phyloP scores from a whole-genome alignment of 2,888 invertebrate species.

The Papilio gigon region DNA sequence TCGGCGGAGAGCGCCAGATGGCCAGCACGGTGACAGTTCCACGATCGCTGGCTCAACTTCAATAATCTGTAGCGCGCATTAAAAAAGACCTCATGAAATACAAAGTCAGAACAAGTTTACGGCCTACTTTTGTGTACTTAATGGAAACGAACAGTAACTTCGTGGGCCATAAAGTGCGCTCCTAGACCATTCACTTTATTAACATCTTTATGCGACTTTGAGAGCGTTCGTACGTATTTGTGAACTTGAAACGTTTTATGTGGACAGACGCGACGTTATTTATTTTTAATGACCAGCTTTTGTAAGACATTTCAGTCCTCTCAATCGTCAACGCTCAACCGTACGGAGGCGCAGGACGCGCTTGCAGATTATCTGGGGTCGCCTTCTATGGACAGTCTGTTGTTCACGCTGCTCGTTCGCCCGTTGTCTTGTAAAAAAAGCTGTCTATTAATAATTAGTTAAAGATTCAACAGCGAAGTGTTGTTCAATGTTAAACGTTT shows the following conservation, averaged over 20 bases:
- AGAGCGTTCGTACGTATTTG: conserved; percentile 14
- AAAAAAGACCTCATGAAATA: conserved; percentile 7
- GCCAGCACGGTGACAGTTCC: too few species aligned
- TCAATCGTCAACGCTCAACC: too few species aligned
- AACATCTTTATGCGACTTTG: conserved; percentile 15
- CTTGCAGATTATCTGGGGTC: too few species aligned
- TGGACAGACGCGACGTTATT: conserved; percentile 17
- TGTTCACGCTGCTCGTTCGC: too few species aligned
- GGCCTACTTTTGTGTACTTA: conserved; percentile 25
- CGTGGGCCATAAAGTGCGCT: conserved; percentile 24
- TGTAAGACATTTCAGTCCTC: background rate
- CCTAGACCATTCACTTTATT: conserved; percentile 7
- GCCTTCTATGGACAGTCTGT: too few species aligned
- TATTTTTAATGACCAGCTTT: conserved; percentile 12
- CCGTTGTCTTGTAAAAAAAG: too few species aligned
- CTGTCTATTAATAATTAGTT: too few species aligned
- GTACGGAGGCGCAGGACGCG: too few species aligned
- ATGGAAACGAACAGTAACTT: conserved; percentile 31
- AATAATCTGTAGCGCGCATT: background rate
- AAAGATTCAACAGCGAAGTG: too few species aligned
- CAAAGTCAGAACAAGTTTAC: conserved; percentile 20
- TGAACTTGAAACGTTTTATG: conserved; percentile 16
- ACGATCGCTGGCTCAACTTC: background rate
- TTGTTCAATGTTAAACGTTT: too few species aligned
- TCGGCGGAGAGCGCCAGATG: too few species aligned